These are phyloP conservation scores for Drosophila ercepeae DNA, from an alignment of 1,140 invertebrate species.

Conservation along the genomic window DNA sequence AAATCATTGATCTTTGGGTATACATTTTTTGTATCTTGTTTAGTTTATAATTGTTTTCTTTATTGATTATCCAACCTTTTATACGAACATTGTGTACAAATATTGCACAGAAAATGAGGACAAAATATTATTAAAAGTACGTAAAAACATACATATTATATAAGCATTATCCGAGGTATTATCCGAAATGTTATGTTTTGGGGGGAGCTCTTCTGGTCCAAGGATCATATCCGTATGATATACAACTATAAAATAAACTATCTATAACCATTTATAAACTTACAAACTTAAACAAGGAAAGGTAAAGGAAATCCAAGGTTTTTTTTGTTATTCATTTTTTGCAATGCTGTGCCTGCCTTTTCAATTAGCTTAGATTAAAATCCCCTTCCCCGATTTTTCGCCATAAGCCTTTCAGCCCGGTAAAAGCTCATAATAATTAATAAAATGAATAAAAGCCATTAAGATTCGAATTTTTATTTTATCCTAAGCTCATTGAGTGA, in stretches of 20 bases:
- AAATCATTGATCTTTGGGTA: constrained; percentile 36
- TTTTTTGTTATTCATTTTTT: constrained; percentile 46
- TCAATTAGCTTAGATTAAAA: constrained; percentile 69
- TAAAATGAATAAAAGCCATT: constrained; percentile 68
- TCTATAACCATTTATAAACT: constrained; percentile 24
- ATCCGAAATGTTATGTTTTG: constrained; percentile 34
- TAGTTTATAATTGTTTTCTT: constrained; percentile 29
- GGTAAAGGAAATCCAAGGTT: constrained; percentile 44
- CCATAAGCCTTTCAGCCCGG: constrained; percentile 58
- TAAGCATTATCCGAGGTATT: constrained; percentile 35
- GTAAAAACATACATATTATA: constrained; percentile 49
- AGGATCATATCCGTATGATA: constrained; percentile 46
- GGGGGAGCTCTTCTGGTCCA: constrained; percentile 29
- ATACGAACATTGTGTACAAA: constrained; percentile 69
- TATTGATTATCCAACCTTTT: constrained; percentile 27
- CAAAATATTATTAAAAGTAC: constrained; percentile 52
- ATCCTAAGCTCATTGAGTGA: constrained; percentile 52
- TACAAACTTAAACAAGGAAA: constrained; percentile 31
- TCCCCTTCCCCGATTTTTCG: constrained; percentile 25
- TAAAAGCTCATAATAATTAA: constrained; percentile 76
- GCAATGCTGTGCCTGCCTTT: constrained; percentile 40
- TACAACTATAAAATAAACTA: constrained; percentile 8
- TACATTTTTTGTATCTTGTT: constrained; percentile 23
- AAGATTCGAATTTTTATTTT: constrained; percentile 51
- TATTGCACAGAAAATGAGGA: constrained; percentile 60